Base-by-base conservation (phyloP, 2,113 vertebrate species). In the Bambusicola thoracicus region DNA sequence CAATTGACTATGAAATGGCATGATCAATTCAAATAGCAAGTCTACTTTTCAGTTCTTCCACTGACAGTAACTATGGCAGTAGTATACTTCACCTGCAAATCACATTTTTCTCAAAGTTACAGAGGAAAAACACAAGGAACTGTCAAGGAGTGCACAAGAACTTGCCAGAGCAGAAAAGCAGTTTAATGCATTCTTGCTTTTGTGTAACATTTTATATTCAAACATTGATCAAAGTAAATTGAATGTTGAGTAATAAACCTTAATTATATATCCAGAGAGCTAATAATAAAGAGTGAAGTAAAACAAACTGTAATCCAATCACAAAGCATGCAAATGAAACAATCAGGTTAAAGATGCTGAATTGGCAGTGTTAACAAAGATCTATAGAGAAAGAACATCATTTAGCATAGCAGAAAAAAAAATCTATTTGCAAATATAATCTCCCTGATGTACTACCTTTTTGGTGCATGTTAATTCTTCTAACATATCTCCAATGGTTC, bases 401-500 rank as follows among this genome's bases (percentile, higher is more conserved):
- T 91, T 94, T 90, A 69, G 56, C 67, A 67, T 3, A 86, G 65
- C 34, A 85, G 27, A 11, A 44, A 80, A 70, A 70, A 61, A 92
- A 84, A 78, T 67, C 73, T 87, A 94, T 87, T 94, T 93, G 77
- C 66, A 96, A 95, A 94, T 94, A 93, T 76, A 94, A 93, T 95
- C 85, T 94, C 77, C 67, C 51, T 72, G 48, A 84, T 93, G 87
- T 49, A 80, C 46, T 94, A 92, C 59, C 53, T 86, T 87, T 91
- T 82, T 89, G 46, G 70, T 81, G 41, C 16, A 82, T 48, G 67
- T 65, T 91, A 96, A 93, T 92, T 92, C 84, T 74, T 75, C 84
- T 86, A 72, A 93, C 51, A 93, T 83, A 87, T 91, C 89, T 95
- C 92, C 75, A 66, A 59, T 76, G 92, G 92, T 85, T 93, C 89